Conservation (phyloP, 2,113 vertebrate species). For the Halcyon senegalensis region DNA sequence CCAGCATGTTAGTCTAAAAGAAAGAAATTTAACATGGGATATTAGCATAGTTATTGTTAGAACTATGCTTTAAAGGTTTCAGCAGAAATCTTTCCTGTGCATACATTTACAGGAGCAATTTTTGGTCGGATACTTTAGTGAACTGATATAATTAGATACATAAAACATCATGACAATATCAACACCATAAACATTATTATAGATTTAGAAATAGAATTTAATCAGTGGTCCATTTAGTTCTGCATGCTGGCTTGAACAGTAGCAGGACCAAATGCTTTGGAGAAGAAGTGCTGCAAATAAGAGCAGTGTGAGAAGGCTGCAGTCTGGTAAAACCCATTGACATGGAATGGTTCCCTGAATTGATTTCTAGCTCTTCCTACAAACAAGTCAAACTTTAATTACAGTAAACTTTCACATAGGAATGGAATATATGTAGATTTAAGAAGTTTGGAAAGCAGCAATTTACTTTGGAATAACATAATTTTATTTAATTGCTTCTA, state of each 20-base stretch:
- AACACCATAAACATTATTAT: neutral
- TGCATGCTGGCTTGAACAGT: neutral
- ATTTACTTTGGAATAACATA: slow-evolving; percentile 27
- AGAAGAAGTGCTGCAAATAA: neutral
- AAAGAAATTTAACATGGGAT: neutral
- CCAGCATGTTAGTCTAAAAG: neutral
- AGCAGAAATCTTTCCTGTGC: neutral
- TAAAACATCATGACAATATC: neutral
- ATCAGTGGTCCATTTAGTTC: neutral
- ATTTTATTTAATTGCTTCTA: slow-evolving; percentile 50
- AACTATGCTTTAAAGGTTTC: neutral
- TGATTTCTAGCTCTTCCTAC: neutral
- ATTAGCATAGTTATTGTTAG: neutral
- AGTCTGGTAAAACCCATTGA: neutral
- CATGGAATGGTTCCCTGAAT: neutral
- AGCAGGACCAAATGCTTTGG: neutral
- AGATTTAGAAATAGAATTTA: neutral
- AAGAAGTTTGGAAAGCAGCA: slow-evolving; percentile 32
- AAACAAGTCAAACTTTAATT: neutral
- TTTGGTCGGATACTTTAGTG: neutral
- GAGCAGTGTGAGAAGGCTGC: neutral
- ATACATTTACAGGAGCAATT: neutral
- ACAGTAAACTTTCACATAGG: neutral
- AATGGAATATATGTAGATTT: neutral
- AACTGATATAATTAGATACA: neutral